Conservation (phyloP, 2,888 invertebrate genomes). For the Meteorus cinctellus region DNA sequence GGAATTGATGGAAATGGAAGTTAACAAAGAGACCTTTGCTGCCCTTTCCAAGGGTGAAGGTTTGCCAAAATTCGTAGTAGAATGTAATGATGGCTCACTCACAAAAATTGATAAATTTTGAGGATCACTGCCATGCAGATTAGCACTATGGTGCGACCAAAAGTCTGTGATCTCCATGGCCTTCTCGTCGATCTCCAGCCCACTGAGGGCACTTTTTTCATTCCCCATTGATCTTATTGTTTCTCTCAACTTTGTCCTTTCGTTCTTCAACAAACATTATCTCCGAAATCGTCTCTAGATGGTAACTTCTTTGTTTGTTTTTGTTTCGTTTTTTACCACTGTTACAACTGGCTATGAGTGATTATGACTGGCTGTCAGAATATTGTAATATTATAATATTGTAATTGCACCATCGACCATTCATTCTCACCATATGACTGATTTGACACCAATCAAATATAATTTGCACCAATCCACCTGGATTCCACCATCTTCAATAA, state of each 20-base stretch:
- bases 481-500: no score
- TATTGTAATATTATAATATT: no score
- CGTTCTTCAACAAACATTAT: background rate
- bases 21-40: conserved; percentile 78
- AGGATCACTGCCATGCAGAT: conserved; percentile 77
- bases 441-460: no score
- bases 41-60: conserved; percentile 83
- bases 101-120: conserved; percentile 84
- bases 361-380: no score
- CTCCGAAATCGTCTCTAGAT: background rate
- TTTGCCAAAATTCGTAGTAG: conserved; percentile 68
- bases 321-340: background rate
- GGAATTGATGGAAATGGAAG: conserved; percentile 21
- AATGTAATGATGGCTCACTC: conserved; percentile 79
- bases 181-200: conserved; percentile 84
- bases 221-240: conserved; percentile 80
- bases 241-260: background rate
- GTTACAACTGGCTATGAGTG: background rate
- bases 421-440: no score
- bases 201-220: conserved; percentile 81
- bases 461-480: no score
- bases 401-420: no score
- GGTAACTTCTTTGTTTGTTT: background rate
- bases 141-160: conserved; percentile 83
- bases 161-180: conserved; percentile 86